Percentiles rank a stretch among this genome's conserved stretches.
Evolutionary conservation across 2,113 vertebrate genomes (phyloP).

Genomic region (Anthoscopus minutus): DNA sequence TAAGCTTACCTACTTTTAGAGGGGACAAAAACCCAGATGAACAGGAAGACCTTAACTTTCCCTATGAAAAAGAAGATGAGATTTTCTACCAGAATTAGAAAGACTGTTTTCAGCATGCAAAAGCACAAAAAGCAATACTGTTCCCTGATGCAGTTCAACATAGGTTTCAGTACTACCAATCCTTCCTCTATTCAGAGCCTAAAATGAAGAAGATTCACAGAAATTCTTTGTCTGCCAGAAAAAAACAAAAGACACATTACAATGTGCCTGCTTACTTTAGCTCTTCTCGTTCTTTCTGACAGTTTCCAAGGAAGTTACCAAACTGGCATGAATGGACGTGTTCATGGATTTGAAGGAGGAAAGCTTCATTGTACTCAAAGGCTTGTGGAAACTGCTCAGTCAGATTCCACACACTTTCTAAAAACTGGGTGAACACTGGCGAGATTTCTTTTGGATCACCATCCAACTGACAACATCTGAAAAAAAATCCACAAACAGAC

Average conservation of each 20-base stretch:
- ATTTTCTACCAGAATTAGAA: neutral
- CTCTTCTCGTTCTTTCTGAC: constrained; percentile 90
- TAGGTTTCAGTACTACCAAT: neutral
- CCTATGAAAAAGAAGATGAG: neutral
- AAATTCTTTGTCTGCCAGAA: neutral
- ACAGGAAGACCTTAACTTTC: neutral
- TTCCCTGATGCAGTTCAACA: neutral
- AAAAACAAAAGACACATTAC: neutral
- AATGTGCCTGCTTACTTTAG: constrained; percentile 78
- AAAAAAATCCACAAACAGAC: constrained; percentile 38
- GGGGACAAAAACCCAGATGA: neutral
- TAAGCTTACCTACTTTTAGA: neutral
- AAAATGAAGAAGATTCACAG: neutral
- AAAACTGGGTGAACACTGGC: constrained; percentile 94
- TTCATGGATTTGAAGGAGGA: constrained; percentile 97
- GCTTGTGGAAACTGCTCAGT: constrained; percentile 90
- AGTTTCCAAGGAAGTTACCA: constrained; percentile 96
- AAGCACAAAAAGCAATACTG: neutral
- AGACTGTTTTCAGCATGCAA: neutral
- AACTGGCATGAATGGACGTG: constrained; percentile 97
- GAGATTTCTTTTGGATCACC: constrained; percentile 93
- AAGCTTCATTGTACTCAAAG: constrained; percentile 94
- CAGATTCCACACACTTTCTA: constrained; percentile 95
- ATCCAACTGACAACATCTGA: constrained; percentile 92
- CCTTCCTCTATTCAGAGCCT: neutral